These are phyloP conservation scores for Stichodactyla helianthus DNA, from an alignment of 64 coral and sea anemone species.

Conservation along the genomic window DNA sequence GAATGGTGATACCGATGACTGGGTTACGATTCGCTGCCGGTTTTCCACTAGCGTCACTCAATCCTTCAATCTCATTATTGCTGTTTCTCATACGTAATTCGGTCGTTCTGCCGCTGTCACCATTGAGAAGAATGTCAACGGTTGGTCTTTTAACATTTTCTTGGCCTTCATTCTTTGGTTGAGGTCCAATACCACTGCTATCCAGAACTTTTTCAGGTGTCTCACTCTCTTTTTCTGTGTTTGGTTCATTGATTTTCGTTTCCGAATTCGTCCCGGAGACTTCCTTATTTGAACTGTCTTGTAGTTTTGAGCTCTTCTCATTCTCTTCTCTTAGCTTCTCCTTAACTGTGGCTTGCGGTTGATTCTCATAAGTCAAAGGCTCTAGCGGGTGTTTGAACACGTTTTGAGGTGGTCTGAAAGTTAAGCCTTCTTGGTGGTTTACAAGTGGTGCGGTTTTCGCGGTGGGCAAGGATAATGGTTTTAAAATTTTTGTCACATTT, in stretches of 20 bases:
- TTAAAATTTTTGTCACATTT: background rate
- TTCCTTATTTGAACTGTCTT: background rate
- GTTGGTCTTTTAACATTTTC: background rate
- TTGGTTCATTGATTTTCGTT: background rate
- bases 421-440: background rate
- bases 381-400: background rate
- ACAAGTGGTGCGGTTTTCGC: background rate
- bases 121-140: background rate
- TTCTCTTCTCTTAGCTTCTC: background rate
- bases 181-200: background rate
- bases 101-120: background rate
- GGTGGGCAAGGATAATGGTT: background rate
- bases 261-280: background rate
- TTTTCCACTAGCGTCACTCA: background rate
- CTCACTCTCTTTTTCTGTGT: background rate
- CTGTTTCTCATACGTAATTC: slow-evolving; percentile 11
- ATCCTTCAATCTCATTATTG: slow-evolving; percentile 5
- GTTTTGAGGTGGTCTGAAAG: background rate
- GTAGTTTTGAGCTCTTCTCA: background rate
- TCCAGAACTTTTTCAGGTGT: background rate
- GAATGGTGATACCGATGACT: slow-evolving; percentile 1
- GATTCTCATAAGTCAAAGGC: background rate
- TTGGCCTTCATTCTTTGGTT: background rate
- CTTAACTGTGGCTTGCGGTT: background rate
- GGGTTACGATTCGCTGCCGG: background rate